Conservation (phyloP, 2,113 vertebrate species). For the Gobius niger region DNA sequence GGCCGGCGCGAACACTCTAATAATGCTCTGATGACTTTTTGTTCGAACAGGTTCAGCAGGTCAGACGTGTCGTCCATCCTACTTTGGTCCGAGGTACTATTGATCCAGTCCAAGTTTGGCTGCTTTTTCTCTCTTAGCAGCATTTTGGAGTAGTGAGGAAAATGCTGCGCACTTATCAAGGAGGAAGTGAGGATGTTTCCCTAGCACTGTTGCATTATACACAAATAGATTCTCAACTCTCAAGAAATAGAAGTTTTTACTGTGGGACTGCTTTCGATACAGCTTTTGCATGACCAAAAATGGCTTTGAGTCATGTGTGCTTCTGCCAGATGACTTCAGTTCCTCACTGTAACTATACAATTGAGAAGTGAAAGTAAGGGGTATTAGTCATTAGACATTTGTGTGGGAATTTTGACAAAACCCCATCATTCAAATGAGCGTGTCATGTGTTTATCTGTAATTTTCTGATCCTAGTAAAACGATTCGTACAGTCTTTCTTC, state of each 20-base stretch:
- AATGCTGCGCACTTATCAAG: constrained; percentile 35
- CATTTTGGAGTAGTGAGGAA: constrained; percentile 36
- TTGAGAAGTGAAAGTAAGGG: too few relatives aligned
- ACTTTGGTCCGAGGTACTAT: constrained; percentile 50
- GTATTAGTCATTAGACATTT: too few relatives aligned
- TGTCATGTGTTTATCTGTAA: too few relatives aligned
- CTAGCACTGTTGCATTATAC: not conserved
- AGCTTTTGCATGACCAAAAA: too few relatives aligned
- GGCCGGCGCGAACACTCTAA: constrained; percentile 41
- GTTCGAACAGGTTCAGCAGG: constrained; percentile 63
- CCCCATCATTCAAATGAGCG: too few relatives aligned
- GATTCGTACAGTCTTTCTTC: too few relatives aligned
- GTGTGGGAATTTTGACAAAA: too few relatives aligned
- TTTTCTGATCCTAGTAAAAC: too few relatives aligned
- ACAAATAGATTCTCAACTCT: not conserved
- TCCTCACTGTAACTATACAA: too few relatives aligned
- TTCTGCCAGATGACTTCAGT: too few relatives aligned
- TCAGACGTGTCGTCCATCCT: constrained; percentile 61
- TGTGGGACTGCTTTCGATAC: too few relatives aligned
- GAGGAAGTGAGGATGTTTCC: not conserved
- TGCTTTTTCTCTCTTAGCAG: constrained; percentile 56
- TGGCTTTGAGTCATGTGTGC: too few relatives aligned
- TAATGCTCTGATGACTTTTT: constrained; percentile 63
- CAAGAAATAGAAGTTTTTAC: not conserved
- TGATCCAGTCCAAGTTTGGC: constrained; percentile 55